Conservation (phyloP, 2,113 vertebrate genomes). For the Sardina pilchardus region DNA sequence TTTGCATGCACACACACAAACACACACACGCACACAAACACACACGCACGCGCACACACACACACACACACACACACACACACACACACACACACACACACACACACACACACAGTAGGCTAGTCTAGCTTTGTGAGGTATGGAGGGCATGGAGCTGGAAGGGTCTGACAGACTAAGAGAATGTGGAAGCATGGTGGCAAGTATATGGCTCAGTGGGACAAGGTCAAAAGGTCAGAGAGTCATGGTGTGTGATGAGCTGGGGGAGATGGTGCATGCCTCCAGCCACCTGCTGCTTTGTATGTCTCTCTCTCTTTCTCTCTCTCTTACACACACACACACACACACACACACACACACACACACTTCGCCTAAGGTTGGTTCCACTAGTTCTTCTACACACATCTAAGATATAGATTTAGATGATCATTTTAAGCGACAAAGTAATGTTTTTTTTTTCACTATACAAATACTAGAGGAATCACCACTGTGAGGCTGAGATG, state of each 20-base stretch:
- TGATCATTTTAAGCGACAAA: not conserved
- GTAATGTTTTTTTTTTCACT: not conserved
- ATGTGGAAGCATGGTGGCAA: slow-evolving; percentile 12
- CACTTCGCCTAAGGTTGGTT: not conserved
- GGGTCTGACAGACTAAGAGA: not conserved
- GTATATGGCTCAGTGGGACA: not conserved
- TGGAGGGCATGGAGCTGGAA: not conserved
- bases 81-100: not conserved
- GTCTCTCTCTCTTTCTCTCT: slow-evolving; percentile 40
- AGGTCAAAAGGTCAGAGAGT: not conserved
- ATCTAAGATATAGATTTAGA: no score
- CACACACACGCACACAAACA: not conserved
- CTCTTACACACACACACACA: slow-evolving; percentile 21
- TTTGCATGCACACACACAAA: not conserved
- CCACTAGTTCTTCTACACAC: no score
- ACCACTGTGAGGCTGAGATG: not conserved
- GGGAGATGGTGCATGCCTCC: slow-evolving; percentile 56
- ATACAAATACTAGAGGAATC: not conserved
- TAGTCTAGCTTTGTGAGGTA: not conserved
- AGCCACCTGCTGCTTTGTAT: slow-evolving; percentile 70
- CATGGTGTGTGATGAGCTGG: slow-evolving; percentile 34
- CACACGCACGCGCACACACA: not conserved
- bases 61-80: not conserved
- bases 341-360: no score
- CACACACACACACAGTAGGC: not conserved